These are phyloP conservation scores for Garra rufa DNA, from an alignment of 2,113 vertebrate genomes.

Conservation along the genomic window DNA sequence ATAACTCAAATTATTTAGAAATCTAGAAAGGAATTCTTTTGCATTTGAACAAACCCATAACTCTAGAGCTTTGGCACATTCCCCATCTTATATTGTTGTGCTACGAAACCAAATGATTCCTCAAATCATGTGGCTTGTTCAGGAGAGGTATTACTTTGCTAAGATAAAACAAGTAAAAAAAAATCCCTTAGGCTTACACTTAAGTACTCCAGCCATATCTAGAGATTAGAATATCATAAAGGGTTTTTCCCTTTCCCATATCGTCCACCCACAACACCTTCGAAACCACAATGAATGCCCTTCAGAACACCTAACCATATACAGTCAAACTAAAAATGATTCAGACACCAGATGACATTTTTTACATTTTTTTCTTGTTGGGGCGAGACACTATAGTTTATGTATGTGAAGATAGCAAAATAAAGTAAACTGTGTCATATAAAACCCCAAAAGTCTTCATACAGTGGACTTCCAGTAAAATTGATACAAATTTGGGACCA, in stretches of 20 bases:
- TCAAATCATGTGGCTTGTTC: constrained; percentile 3
- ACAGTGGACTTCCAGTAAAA: no score
- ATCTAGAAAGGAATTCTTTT: background rate
- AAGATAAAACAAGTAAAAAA: background rate
- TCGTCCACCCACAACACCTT: background rate
- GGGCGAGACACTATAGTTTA: no score
- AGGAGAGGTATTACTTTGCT: background rate
- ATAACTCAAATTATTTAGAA: background rate
- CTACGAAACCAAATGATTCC: background rate
- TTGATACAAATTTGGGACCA: no score
- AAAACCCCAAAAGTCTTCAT: no score
- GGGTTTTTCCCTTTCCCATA: no score
- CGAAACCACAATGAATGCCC: background rate
- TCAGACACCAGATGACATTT: no score
- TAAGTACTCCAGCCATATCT: background rate
- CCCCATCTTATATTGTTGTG: background rate
- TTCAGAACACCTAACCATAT: background rate
- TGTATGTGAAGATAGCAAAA: no score
- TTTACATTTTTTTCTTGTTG: no score
- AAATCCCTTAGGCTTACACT: background rate
- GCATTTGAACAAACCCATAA: constrained; percentile 2
- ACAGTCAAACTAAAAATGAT: no score
- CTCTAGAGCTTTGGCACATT: background rate
- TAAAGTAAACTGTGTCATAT: no score
- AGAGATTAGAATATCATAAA: background rate